Evolutionary conservation across 2,888 invertebrate species (phyloP).

Genomic region (Uropetala carovei): DNA sequence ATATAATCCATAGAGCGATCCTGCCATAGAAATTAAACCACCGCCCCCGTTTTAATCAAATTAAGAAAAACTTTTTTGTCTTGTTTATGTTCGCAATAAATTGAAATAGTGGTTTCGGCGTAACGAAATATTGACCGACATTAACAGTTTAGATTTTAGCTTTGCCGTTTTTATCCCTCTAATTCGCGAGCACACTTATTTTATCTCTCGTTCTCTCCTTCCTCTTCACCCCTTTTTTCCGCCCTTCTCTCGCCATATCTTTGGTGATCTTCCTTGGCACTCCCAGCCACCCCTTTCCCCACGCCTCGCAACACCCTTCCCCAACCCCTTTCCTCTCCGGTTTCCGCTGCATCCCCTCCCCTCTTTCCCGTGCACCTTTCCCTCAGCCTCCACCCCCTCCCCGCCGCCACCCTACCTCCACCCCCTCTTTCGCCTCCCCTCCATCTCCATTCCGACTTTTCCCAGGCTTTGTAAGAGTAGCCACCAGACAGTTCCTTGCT

Average conservation of each 20-base stretch:
- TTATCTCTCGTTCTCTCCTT: neutral
- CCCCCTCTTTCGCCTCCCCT: neutral
- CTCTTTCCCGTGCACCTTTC: neutral
- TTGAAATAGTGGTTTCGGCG: too few species aligned
- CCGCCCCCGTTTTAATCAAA: too few species aligned
- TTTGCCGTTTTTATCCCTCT: neutral
- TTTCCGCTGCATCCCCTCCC: conserved; percentile 30
- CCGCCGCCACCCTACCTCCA: neutral
- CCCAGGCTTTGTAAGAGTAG: conserved; percentile 55
- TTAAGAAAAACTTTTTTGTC: too few species aligned
- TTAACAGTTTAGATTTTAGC: neutral
- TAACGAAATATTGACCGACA: too few species aligned
- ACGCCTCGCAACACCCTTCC: conserved; percentile 1
- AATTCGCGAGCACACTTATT: neutral
- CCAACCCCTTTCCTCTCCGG: conserved; percentile 7
- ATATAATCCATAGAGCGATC: neutral
- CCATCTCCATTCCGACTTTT: conserved; percentile 49
- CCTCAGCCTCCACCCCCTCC: neutral
- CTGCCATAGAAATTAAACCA: too few species aligned
- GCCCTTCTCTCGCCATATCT: neutral
- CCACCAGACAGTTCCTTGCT: conserved; percentile 38
- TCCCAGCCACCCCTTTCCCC: conserved; percentile 39
- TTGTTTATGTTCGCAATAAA: too few species aligned
- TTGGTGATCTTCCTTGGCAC: conserved; percentile 36
- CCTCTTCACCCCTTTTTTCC: neutral